Percentiles rank a stretch among this genome's conserved stretches.
phyloP scores from a whole-genome alignment of 2,113 vertebrate species.

The Anser cygnoides region DNA sequence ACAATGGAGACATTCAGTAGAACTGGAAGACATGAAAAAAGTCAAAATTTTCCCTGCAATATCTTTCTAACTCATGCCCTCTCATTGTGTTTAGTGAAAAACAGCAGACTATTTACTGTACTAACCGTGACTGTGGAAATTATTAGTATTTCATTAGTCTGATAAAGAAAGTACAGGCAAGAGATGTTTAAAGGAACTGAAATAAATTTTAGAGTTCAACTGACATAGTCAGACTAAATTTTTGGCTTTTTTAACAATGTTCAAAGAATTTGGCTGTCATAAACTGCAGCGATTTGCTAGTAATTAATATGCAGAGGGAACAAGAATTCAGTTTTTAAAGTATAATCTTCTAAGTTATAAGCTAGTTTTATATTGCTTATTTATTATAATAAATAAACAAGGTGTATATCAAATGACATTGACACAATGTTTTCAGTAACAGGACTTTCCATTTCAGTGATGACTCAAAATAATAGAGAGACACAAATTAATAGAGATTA shows the following conservation, averaged over 20 bases:
- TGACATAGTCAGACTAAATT: neutral
- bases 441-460: neutral
- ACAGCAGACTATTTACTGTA: neutral
- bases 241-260: neutral
- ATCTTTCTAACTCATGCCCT: neutral
- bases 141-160: neutral
- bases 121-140: neutral
- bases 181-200: neutral
- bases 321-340: neutral
- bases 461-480: neutral
- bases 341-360: neutral
- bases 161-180: neutral
- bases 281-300: neutral
- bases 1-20: neutral
- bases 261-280: neutral
- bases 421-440: neutral
- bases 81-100: neutral
- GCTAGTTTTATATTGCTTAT: neutral
- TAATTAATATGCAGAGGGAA: neutral
- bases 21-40: neutral
- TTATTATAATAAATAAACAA: neutral
- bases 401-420: slow-evolving; percentile 43
- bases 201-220: neutral
- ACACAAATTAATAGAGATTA: no score
- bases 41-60: neutral